A percentile compares a stretch with the other conserved stretches of the same genome.
Conservation (phyloP, 2,113 vertebrate species). For the Argyrosomus japonicus region DNA sequence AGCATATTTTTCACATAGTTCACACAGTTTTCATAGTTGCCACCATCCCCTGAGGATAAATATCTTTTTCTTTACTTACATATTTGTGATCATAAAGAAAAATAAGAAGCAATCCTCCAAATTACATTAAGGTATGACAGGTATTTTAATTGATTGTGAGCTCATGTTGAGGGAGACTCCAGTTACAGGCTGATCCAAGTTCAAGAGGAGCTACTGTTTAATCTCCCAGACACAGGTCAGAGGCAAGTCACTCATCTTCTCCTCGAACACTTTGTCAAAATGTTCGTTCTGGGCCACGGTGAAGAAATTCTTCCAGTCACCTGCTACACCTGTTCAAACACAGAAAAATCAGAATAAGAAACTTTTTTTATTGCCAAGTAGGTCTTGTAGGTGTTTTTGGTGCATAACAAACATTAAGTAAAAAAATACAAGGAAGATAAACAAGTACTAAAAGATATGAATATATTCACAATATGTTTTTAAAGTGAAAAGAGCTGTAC, state of each 20-base stretch:
- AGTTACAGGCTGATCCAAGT: neutral
- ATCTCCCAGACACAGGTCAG: neutral
- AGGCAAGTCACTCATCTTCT: constrained; percentile 1
- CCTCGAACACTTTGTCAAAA: constrained; percentile 13
- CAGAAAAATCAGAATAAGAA: neutral
- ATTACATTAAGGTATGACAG: no score
- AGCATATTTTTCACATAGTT: neutral
- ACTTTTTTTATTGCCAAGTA: no score
- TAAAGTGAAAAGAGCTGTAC: no score
- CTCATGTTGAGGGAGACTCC: neutral
- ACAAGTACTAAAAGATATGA: no score
- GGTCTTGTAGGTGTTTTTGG: no score
- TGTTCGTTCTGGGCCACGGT: constrained; percentile 17
- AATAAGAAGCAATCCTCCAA: no score
- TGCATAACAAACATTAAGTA: no score
- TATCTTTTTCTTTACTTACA: neutral
- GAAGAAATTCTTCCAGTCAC: constrained; percentile 36
- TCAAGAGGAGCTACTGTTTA: neutral
- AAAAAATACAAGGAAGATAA: no score
- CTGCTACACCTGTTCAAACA: constrained; percentile 26
- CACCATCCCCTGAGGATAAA: neutral
- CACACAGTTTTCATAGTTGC: no score
- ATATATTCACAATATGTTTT: no score
- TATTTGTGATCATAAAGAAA: no score
- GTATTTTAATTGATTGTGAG: neutral